Base-by-base conservation (phyloP, 2,888 invertebrate genomes). In the Galeruca laticollis region DNA sequence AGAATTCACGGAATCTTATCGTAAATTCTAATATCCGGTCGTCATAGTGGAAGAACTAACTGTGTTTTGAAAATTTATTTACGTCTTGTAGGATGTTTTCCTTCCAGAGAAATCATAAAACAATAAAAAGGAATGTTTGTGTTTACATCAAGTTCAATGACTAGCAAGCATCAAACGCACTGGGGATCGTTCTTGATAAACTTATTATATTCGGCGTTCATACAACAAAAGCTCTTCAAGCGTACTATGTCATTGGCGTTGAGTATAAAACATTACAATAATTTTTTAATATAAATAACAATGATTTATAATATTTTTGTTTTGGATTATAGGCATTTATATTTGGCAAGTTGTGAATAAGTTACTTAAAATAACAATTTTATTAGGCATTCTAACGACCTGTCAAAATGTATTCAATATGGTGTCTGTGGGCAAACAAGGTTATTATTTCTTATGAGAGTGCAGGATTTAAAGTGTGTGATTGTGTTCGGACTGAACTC, bases 101-200 rank as follows among this genome's bases (percentile, higher is more conserved):
- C 15, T 49, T n/a, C 13, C 5, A 52, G 26, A 52, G 43, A 52
- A 21, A 26, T 21, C 26, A 26, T 52, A 52, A 52, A 52, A 52
- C 26, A 52, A 52, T 52, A 52, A 52, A 20, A 52, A 52, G 26
- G 52, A 52, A 52, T 21, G 52, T 52, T 47, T 47, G 43, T 52
- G 52, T 52, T 52, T 52, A 21, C 20, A 52, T 11, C 26, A n/a
- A 52, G 52, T 52, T 52, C 52, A 52, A n/a, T 52, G 52, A 52
- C 52, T 52, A 20, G 52, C 5, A 18, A 52, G 26, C 15, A 26
- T 52, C 11, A 20, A 47, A 21, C n/a, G 20, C 13, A 52, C 52
- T 10, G 21, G 52, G 2, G 52, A 26, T 52, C 3, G 52, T 52
- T 52, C 21, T 26, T 49, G 18, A 49, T 20, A 49, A 49, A 13